Evolutionary conservation across 2,797 vertebrate species (phyloP), one percentile per base, ranked within the genome.

Genomic region (Ctenopoma kingsleyae): DNA sequence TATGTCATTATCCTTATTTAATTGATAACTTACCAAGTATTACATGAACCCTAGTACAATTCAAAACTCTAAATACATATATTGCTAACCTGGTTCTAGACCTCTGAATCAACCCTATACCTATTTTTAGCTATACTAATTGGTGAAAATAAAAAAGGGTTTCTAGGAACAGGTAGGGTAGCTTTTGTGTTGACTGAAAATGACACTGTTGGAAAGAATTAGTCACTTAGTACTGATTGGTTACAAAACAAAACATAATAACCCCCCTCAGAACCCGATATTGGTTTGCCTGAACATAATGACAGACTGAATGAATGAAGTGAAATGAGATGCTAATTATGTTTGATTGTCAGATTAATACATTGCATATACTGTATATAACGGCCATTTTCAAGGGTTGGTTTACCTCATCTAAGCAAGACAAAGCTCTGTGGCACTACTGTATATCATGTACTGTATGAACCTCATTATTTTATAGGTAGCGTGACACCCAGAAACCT

Each of bases 381-480:
- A 2, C 8, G 30, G 8, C 54, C 50, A 56, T 73, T 74, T 49
- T 25, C 59, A 67, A 10, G 16, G 40, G 30, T 23, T 44, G 22
- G 59, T 69, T 64, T 36, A 60, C n/a, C 67, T 57, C 40, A 68
- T 56, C 35, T 15, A 48, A 23, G 49, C 46, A 41, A 48, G 22
- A 62, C 23, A 6, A 49, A 52, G 16, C 53, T 64, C 47, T 36
- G 17, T 60, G 41, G 50, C 54, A 38, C 15, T 15, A 36, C 10
- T 12, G 10, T 44, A 10, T 2, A 49, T 55, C 11, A 20, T 25
- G 44, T 22, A 25, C 19, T 15, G 41, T 36, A 62, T 61, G 83
- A 74, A 61, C 51, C 67, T 80, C 68, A 64, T 83, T 84, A 84
- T 82, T 83, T 87, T 75, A 80, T 48, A 63, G 86, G 74, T 70